phyloP scores from a whole-genome alignment of 2,797 vertebrate genomes.

The Delichon dasypus region DNA sequence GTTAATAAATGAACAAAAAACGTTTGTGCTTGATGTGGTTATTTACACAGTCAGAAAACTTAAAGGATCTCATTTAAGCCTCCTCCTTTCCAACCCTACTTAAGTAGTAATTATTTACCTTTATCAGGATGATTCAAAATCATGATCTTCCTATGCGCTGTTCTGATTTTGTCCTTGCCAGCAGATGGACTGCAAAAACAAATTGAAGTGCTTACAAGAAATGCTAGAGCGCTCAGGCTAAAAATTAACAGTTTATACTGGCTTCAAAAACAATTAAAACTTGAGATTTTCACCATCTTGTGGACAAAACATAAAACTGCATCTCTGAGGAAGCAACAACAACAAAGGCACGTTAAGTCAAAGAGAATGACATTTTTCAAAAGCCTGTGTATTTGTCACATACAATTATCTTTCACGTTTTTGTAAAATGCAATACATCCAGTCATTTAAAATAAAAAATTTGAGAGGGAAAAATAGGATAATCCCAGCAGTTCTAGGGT shows the following conservation, averaged over 20 bases:
- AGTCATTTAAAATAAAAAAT: background rate
- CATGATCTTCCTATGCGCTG: slow-evolving; percentile 89
- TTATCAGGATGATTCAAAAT: slow-evolving; percentile 96
- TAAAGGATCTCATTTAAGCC: background rate
- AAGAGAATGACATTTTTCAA: background rate
- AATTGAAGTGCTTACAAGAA: slow-evolving; percentile 68
- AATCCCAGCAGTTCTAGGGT: background rate
- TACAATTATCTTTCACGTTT: background rate
- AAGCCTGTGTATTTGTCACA: background rate
- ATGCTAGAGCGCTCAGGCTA: slow-evolving; percentile 23
- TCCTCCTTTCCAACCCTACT: background rate
- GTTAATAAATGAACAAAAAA: background rate
- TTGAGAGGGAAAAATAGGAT: accelerated
- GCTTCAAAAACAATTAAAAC: slow-evolving; percentile 71
- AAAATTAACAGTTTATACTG: slow-evolving; percentile 67
- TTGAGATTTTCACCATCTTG: slow-evolving; percentile 82
- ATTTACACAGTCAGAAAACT: background rate
- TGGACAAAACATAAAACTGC: slow-evolving; percentile 74
- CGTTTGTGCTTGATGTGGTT: background rate
- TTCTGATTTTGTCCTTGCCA: slow-evolving; percentile 84
- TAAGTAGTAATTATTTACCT: slow-evolving; percentile 77
- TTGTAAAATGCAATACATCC: background rate
- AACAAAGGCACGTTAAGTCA: slow-evolving; percentile 17
- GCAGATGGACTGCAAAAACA: slow-evolving; percentile 82
- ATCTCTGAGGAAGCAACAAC: slow-evolving; percentile 7